phyloP scores from a whole-genome alignment of 2,113 vertebrate genomes.

The Dermatemys mawii region DNA sequence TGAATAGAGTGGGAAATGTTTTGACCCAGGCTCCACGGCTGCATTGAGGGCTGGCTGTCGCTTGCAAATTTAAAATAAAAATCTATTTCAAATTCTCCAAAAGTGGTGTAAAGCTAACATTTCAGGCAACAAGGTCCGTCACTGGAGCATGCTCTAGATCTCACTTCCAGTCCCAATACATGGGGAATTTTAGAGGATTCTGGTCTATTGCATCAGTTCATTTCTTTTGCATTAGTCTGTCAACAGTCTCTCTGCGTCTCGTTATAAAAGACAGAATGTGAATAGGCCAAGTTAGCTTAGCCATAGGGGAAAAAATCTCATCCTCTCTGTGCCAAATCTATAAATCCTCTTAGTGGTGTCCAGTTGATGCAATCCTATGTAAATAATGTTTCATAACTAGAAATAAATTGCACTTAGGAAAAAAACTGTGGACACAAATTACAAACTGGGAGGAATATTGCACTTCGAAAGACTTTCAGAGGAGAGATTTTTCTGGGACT shows the following conservation, averaged over 20 bases:
- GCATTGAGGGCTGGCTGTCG: neutral
- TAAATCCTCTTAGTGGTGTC: neutral
- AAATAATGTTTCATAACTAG: neutral
- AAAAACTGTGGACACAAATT: neutral
- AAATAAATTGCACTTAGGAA: neutral
- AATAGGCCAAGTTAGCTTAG: neutral
- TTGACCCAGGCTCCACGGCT: neutral
- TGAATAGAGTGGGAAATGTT: neutral
- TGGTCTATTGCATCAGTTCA: neutral
- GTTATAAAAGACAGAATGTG: neutral
- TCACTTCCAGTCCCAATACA: neutral
- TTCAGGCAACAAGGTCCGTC: neutral
- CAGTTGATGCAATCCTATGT: neutral
- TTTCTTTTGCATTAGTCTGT: neutral
- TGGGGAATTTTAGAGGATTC: neutral
- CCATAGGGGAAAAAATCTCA: neutral
- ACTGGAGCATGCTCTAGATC: neutral
- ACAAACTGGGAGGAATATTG: neutral
- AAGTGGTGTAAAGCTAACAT: neutral
- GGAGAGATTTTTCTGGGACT: neutral
- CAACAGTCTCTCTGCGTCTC: neutral
- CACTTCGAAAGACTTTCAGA: neutral
- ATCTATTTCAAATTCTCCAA: neutral
- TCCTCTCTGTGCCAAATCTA: neutral
- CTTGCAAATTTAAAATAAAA: neutral